A percentile compares a stretch with the other conserved stretches of the same genome.
phyloP scores from a whole-genome alignment of 2,888 invertebrate genomes.

The Latrodectus hesperus region DNA sequence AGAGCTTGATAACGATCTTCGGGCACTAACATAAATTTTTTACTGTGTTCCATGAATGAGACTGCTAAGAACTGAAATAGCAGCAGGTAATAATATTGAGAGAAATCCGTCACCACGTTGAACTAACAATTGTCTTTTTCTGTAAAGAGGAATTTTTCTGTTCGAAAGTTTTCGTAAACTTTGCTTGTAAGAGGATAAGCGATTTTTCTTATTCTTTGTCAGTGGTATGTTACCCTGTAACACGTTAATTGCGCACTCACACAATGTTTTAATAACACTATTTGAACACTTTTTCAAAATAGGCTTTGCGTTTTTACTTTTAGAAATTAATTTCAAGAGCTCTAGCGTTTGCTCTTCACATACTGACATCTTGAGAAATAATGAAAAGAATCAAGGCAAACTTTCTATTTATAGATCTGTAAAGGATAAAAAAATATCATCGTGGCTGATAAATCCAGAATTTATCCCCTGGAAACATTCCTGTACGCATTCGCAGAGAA shows the following conservation, averaged over 20 bases:
- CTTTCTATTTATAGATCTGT: not conserved
- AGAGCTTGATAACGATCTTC: not conserved
- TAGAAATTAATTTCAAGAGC: not conserved
- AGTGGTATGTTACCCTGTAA: too few relatives aligned
- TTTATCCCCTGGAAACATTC: constrained; percentile 5
- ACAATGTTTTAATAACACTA: not conserved
- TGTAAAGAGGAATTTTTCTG: not conserved
- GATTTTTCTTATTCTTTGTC: not conserved
- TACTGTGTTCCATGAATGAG: too few relatives aligned
- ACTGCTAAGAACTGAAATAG: too few relatives aligned
- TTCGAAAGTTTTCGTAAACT: not conserved
- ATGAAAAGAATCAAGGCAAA: too few relatives aligned
- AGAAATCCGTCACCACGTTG: too few relatives aligned
- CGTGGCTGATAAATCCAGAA: not conserved
- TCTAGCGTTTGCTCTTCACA: too few relatives aligned
- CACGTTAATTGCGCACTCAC: too few relatives aligned
- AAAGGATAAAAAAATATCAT: not conserved
- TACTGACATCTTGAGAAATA: too few relatives aligned
- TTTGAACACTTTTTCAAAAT: not conserved
- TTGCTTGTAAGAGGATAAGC: not conserved
- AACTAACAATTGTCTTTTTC: too few relatives aligned
- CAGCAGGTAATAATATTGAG: too few relatives aligned
- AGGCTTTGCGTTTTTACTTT: not conserved
- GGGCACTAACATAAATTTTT: constrained; percentile 1
- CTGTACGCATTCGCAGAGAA: not conserved